phyloP scores from a whole-genome alignment of 30 jellyfish, hydroid and myxozoan species.

The Sanderia malayensis region DNA sequence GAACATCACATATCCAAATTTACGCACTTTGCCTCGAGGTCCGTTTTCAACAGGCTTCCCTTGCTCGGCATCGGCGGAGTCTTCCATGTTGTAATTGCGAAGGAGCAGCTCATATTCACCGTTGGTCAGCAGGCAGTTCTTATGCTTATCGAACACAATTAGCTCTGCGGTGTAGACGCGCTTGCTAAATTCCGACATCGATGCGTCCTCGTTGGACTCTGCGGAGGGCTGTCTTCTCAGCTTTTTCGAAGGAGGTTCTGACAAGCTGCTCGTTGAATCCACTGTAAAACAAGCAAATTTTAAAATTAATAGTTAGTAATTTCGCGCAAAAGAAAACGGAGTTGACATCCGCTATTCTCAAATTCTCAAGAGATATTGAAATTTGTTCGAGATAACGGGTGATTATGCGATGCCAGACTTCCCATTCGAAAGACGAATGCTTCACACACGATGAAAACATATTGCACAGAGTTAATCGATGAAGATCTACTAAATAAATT shows the following conservation, averaged over 20 bases:
- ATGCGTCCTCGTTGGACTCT: slow-evolving; percentile 12
- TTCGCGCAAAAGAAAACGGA: too few species aligned
- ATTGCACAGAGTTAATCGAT: too few species aligned
- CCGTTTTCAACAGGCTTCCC: slow-evolving; percentile 70
- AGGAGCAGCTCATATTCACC: slow-evolving; percentile 95
- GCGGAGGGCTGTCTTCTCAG: slow-evolving; percentile 22
- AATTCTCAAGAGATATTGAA: too few species aligned
- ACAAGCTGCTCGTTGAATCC: slow-evolving; percentile 41
- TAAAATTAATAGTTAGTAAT: too few species aligned
- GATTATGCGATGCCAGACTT: too few species aligned
- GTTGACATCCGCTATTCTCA: too few species aligned
- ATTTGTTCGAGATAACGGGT: too few species aligned
- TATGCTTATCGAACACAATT: slow-evolving; percentile 85
- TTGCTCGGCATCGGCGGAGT: slow-evolving; percentile 48
- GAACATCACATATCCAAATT: too few species aligned
- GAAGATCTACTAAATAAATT: too few species aligned
- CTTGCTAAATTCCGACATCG: slow-evolving; percentile 27
- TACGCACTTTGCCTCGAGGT: neutral
- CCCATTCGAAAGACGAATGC: too few species aligned
- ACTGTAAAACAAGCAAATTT: too few species aligned
- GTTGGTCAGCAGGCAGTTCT: slow-evolving; percentile 71
- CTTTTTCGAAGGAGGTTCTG: slow-evolving; percentile 82
- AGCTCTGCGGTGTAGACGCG: slow-evolving; percentile 82
- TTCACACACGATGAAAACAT: too few species aligned
- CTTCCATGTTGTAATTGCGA: slow-evolving; percentile 59